A percentile compares a stretch with the other conserved stretches of the same genome.
These are phyloP conservation scores for Pedionomus torquatus DNA, from an alignment of 2,113 vertebrate genomes.

Conservation along the genomic window DNA sequence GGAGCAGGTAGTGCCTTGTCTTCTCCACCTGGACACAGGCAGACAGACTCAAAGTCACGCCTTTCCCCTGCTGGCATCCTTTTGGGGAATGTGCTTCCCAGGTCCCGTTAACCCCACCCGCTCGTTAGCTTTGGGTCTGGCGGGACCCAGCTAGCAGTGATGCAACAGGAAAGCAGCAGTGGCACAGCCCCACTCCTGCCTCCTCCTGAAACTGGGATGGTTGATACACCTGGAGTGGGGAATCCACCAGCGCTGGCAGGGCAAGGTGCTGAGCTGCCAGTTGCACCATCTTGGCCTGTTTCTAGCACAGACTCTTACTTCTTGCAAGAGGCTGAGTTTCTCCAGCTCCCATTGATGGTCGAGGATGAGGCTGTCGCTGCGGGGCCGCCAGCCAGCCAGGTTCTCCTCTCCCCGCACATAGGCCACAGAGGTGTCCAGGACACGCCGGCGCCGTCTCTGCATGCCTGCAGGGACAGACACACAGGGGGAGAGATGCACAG, in stretches of 20 bases:
- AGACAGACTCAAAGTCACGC: neutral
- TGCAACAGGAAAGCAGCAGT: neutral
- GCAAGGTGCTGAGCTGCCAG: neutral
- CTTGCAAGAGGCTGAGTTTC: constrained; percentile 95
- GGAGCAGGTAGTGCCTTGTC: constrained; percentile 93
- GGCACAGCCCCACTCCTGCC: neutral
- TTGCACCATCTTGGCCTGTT: fast-evolving
- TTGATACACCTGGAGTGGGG: neutral
- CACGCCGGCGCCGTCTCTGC: constrained; percentile 92
- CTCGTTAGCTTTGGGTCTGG: neutral
- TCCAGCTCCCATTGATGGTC: constrained; percentile 98
- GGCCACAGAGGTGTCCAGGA: constrained; percentile 94
- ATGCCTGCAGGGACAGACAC: constrained; percentile 77
- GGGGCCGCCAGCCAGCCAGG: constrained; percentile 95
- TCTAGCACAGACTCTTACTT: constrained; percentile 74
- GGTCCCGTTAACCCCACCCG: neutral
- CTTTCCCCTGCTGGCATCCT: neutral
- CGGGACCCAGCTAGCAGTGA: fast-evolving
- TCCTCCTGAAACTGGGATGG: fast-evolving
- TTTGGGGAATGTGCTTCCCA: neutral
- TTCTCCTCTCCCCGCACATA: constrained; percentile 96
- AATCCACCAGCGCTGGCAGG: neutral
- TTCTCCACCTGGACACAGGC: constrained; percentile 87
- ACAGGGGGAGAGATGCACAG: fast-evolving
- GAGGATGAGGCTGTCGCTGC: constrained; percentile 96